Conservation (phyloP, 2,113 vertebrate genomes). For the Cyprinus carpio region DNA sequence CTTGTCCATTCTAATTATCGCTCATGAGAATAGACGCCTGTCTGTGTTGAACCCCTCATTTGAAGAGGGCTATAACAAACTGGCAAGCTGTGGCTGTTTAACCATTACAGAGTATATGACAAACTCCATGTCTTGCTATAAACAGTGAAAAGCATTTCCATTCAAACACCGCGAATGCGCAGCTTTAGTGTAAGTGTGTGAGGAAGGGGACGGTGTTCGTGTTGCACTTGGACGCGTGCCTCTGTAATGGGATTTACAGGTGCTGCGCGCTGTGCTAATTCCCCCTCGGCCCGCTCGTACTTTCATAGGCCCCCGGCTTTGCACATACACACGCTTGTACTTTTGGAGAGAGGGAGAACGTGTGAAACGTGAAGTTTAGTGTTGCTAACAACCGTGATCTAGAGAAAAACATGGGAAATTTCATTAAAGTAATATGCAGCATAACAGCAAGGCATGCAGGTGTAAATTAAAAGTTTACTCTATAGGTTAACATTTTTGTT, state of each 20-base stretch:
- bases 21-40: background rate
- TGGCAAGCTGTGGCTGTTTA: slow-evolving; percentile 7
- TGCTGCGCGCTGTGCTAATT: slow-evolving; percentile 62
- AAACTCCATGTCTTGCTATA: slow-evolving; percentile 14
- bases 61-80: background rate
- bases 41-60: background rate
- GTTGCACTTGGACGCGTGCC: slow-evolving; percentile 63
- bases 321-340: slow-evolving; percentile 19
- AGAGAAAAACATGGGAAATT: slow-evolving; percentile 60
- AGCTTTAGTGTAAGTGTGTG: slow-evolving; percentile 1
- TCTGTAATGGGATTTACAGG: slow-evolving; percentile 66
- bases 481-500: background rate
- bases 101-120: slow-evolving; percentile 4
- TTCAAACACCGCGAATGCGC: slow-evolving; percentile 13
- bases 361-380: slow-evolving; percentile 59
- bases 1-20: background rate
- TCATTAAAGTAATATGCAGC: slow-evolving; percentile 44
- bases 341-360: slow-evolving; percentile 51
- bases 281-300: slow-evolving; percentile 56
- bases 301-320: slow-evolving; percentile 36
- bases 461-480: slow-evolving; percentile 9
- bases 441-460: background rate
- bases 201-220: slow-evolving; percentile 52
- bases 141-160: slow-evolving; percentile 42
- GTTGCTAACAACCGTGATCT: slow-evolving; percentile 72